Evolutionary conservation across 2,888 invertebrate species (phyloP).

Genomic region (Sinotaia quadrata): DNA sequence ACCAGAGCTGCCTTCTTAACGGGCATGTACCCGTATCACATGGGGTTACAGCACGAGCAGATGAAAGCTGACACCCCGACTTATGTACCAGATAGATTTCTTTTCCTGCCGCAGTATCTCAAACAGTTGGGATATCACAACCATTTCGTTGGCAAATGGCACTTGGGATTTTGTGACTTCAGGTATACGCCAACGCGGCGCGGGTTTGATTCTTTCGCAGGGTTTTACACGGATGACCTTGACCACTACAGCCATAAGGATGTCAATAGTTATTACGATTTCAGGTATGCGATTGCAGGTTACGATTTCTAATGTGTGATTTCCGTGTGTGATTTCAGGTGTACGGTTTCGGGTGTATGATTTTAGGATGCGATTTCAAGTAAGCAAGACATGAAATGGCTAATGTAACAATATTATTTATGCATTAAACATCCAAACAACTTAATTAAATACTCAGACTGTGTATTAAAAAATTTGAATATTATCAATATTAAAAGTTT

Average conservation of each 20-base stretch:
- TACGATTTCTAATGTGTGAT: too few relatives aligned
- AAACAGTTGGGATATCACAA: conserved; percentile 13
- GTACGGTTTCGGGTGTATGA: too few relatives aligned
- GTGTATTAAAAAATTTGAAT: too few relatives aligned
- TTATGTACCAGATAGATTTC: conserved; percentile 12
- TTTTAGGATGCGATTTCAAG: too few relatives aligned
- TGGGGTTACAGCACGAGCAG: conserved; percentile 22
- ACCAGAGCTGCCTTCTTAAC: conserved; percentile 16
- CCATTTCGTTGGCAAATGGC: conserved; percentile 24
- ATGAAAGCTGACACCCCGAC: conserved; percentile 20
- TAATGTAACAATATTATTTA: too few relatives aligned
- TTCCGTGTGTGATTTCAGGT: too few relatives aligned
- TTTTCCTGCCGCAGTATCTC: conserved; percentile 7
- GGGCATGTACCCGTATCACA: conserved; percentile 25
- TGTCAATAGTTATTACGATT: conserved; percentile 14
- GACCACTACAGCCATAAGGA: conserved; percentile 24
- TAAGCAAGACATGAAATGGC: too few relatives aligned
- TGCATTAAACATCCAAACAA: too few relatives aligned
- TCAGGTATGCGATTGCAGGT: conserved; percentile 11
- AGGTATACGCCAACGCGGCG: conserved; percentile 3
- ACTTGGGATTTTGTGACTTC: conserved; percentile 23
- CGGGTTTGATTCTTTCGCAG: conserved; percentile 18
- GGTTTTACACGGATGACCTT: conserved; percentile 12
- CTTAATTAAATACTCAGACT: too few relatives aligned
- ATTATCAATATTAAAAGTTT: too few relatives aligned